Evolutionary conservation across 37 sponge, comb jelly and placozoan genomes (phyloP), one percentile per base, ranked within the genome.

Genomic region (Chondrilla cf. caribensis): DNA sequence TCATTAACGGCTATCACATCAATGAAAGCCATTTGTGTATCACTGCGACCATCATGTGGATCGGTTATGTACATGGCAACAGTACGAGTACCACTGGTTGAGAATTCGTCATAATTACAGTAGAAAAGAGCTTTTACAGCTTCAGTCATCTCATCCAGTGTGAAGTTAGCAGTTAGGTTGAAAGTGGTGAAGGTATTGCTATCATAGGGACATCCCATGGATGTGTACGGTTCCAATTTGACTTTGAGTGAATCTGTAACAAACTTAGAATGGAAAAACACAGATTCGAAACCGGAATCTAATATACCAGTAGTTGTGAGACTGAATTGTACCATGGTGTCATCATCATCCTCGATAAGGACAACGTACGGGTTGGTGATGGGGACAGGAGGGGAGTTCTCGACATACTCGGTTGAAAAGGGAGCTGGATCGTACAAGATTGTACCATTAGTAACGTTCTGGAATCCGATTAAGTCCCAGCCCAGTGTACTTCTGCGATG

Each of bases 41-140:
- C 70, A 41, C 90, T 85, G 81, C 86, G 84, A 2, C 86, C 93
- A 25, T 86, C 87, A 19, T 25, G 24, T 3, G 78, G 75, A 80
- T 96, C 96, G 42, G 78, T 79, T 62, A 96, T 57, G 33, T 79
- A 41, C 80, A 96, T 89, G 26, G 84, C 62, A 43, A 92, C 77
- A 38, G 44, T 86, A 54, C 96, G 43, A 28, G 73, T 79, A 0
- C 91, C 96, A 38, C 59, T 73, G 18, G 76, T 65, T 3, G 93
- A 83, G 77, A 92, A 60, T 9, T 93, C 78, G 40, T 96, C 96
- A 3, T 79, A 42, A 78, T 96, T 92, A 67, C 96, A 96, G 77
- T 96, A 96, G 29, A 82, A 78, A 43, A 96, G 55, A 17, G 90
- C 81, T 21, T 67, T 79, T 28, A 96, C 31, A 0, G 86, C 86